Conservation (phyloP, 1,140 invertebrate genomes). For the Arctopsyche grandis region DNA sequence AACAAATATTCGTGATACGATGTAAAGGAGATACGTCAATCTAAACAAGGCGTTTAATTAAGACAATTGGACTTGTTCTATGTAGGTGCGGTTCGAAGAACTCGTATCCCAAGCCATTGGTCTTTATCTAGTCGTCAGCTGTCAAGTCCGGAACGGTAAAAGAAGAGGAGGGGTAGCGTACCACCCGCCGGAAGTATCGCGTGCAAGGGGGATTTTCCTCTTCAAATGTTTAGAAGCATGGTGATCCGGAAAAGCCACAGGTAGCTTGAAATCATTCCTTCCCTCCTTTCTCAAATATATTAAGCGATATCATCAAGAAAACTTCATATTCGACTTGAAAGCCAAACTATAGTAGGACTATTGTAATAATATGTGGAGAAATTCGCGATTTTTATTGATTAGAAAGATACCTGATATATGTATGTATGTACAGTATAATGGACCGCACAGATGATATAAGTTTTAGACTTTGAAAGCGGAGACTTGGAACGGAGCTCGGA, state of each 20-base stretch:
- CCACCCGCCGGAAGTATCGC: constrained; percentile 31
- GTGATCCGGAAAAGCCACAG: constrained; percentile 29
- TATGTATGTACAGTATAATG: no score
- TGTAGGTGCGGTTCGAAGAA: background rate
- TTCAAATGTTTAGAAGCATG: no score
- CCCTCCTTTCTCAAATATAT: background rate
- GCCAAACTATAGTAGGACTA: no score
- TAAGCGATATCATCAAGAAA: no score
- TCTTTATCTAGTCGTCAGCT: background rate
- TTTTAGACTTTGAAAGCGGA: no score
- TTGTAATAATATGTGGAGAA: no score
- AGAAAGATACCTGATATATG: no score
- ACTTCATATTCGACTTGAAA: no score
- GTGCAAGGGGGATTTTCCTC: background rate
- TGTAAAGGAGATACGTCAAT: background rate
- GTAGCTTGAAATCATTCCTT: background rate
- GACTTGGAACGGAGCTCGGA: no score
- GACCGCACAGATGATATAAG: no score
- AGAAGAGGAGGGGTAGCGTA: background rate
- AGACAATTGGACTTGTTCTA: background rate
- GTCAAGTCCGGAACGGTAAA: background rate
- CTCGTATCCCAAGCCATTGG: no score
- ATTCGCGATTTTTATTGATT: background rate
- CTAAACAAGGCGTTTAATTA: constrained; percentile 11
- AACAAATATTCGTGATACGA: background rate